Evolutionary conservation across 92 coral and sea anemone genomes (phyloP).

Genomic region (Paramuricea clavata): DNA sequence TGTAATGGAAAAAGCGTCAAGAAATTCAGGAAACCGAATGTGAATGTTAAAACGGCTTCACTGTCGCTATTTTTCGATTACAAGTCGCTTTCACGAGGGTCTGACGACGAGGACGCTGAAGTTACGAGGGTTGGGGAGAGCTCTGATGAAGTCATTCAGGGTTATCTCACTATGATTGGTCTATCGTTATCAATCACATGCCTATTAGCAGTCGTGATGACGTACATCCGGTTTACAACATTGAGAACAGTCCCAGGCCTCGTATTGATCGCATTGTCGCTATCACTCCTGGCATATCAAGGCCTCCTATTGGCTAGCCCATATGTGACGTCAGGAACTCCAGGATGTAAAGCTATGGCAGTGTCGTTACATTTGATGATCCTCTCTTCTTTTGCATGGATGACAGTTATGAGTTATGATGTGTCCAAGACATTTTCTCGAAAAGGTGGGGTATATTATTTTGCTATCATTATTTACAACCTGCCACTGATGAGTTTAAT

Average conservation of each 20-base stretch:
- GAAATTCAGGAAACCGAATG: background rate
- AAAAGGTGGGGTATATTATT: background rate
- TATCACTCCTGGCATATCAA: conserved; percentile 28
- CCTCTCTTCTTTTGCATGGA: conserved; percentile 18
- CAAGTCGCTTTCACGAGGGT: background rate
- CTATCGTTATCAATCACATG: conserved; percentile 18
- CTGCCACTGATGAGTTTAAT: too few relatives aligned
- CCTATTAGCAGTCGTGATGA: background rate
- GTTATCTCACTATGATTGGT: conserved; percentile 22
- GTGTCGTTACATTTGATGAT: conserved; percentile 2
- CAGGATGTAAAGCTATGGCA: conserved; percentile 17
- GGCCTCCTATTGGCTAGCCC: conserved; percentile 12
- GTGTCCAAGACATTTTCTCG: conserved; percentile 12
- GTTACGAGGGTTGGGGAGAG: background rate
- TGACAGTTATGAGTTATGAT: conserved; percentile 37
- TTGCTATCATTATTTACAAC: too few relatives aligned
- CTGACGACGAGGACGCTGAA: background rate
- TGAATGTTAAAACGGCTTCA: background rate
- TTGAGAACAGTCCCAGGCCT: conserved; percentile 21
- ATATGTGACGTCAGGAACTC: background rate
- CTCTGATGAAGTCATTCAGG: conserved; percentile 5
- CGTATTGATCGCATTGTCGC: background rate
- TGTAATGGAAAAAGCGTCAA: background rate
- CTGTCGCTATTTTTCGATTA: conserved; percentile 19
- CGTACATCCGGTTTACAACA: conserved; percentile 3